Base-by-base conservation (phyloP, 2,113 vertebrate genomes). In the Gopherus evgoodei region DNA sequence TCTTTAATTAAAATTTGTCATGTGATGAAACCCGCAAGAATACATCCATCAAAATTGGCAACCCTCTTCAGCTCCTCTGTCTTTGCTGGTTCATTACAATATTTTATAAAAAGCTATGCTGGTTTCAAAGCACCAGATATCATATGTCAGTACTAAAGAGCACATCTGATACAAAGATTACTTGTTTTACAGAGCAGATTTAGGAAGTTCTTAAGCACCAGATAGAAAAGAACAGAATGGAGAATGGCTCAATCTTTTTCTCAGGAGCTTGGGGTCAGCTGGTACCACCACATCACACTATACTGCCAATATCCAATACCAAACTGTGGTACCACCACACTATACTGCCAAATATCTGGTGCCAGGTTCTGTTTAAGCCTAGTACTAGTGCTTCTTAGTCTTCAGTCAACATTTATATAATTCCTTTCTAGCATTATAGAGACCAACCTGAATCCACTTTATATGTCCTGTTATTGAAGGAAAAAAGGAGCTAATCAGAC, bases 371-470 rank as follows among this genome's bases (percentile, higher is more conserved):
- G 5, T 57, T 89, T 42, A 25, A 78, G 27, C 12, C 42, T 78
- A 47, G 12, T 78, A 27, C 38, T 42, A 42, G 11, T 25, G 22
- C 75, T 27, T 24, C n/a, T 53, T 88, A 83, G 76, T 2, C 6
- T 12, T n/a, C 0, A n/a, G 38, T 38, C 44, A 38, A 38, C n/a
- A 38, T n/a, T 38, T 82, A 52, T 0, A 0, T 5, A 65, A 42
- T 22, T 31, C 19, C 57, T 31, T 90, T 65, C 29, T 79, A 80
- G 83, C 8, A 29, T 6, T 35, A 11, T 52, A 11, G 31, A 35
- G 11, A 7, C 25, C 42, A 47, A 29, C 8, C 3, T 82, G 27
- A 65, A 53, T 7, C 14, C 11, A 44, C 22, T 17, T 1, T 25
- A 6, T 12, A 5, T 42, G 79, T 86, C 47, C 27, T 82, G 57